Conservation (phyloP, 1,140 invertebrate species). For the Stenopsyche tienmushanensis region DNA sequence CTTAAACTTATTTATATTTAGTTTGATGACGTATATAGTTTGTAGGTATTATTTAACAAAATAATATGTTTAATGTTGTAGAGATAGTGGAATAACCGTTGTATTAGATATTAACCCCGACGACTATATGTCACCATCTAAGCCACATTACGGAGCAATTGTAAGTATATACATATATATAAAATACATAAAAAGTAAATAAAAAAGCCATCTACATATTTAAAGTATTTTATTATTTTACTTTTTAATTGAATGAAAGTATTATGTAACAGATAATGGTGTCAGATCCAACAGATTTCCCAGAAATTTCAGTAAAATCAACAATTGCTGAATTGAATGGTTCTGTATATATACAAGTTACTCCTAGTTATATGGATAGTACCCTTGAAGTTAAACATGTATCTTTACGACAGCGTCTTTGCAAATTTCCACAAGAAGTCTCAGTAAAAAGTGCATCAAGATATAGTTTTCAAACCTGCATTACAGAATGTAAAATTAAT, state of each 20-base stretch:
- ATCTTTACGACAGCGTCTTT: neutral
- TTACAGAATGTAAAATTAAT: slow-evolving; percentile 13
- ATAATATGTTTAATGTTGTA: slow-evolving; percentile 15
- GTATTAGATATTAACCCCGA: slow-evolving; percentile 28
- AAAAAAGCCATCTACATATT: slow-evolving; percentile 2
- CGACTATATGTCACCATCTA: slow-evolving; percentile 31
- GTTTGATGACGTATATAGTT: too few relatives aligned
- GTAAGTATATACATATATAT: slow-evolving; percentile 15
- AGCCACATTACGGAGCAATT: slow-evolving; percentile 27
- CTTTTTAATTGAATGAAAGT: neutral
- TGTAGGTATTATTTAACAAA: too few relatives aligned
- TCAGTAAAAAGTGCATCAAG: neutral
- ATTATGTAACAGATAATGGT: slow-evolving; percentile 4
- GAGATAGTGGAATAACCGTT: slow-evolving; percentile 21
- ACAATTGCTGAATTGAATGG: neutral
- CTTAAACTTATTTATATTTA: too few relatives aligned
- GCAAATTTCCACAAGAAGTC: slow-evolving; percentile 2
- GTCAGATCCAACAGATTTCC: slow-evolving; percentile 8
- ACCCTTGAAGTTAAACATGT: neutral
- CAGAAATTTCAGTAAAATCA: slow-evolving; percentile 11
- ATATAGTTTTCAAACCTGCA: slow-evolving; percentile 12
- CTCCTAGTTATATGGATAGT: neutral
- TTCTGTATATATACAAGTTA: neutral
- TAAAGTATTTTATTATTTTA: neutral
- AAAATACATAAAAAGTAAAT: neutral